Percentiles rank a stretch among this genome's conserved stretches.
phyloP scores from a whole-genome alignment of 2,888 invertebrate species.

The Agapostemon virescens region DNA sequence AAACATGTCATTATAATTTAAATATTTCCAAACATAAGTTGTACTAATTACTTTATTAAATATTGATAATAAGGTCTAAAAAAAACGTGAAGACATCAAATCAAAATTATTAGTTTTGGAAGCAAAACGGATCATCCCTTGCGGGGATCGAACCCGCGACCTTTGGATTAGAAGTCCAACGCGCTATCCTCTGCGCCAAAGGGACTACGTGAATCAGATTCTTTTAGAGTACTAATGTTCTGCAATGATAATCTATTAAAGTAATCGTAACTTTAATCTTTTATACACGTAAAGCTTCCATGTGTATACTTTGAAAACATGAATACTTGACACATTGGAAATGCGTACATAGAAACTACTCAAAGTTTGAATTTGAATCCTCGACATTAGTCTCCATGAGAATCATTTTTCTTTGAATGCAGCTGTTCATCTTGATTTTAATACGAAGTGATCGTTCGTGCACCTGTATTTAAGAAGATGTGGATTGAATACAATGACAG shows the following conservation, averaged over 20 bases:
- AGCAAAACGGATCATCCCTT: constrained; percentile 20
- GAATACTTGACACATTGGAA: neutral
- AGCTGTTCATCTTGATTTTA: constrained; percentile 34
- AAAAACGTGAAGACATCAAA: neutral
- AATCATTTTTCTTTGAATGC: constrained; percentile 21
- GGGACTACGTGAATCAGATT: constrained; percentile 12
- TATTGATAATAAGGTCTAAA: neutral
- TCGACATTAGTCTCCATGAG: constrained; percentile 54
- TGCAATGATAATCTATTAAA: neutral
- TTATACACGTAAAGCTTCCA: neutral
- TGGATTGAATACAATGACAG: neutral
- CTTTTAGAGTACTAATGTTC: neutral
- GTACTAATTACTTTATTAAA: neutral
- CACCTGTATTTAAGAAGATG: constrained; percentile 6
- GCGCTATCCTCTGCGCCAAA: constrained; percentile 23
- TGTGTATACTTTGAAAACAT: neutral
- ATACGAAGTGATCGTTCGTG: constrained; percentile 1
- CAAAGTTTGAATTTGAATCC: constrained; percentile 68
- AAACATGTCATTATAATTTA: neutral
- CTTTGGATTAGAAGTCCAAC: constrained; percentile 29
- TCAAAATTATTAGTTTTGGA: neutral
- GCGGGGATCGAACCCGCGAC: constrained; percentile 29
- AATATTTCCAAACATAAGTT: neutral
- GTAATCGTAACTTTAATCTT: neutral
- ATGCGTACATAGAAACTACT: constrained; percentile 69